Base-by-base conservation (phyloP, 2,888 invertebrate genomes). In the Acrocera orbiculus region DNA sequence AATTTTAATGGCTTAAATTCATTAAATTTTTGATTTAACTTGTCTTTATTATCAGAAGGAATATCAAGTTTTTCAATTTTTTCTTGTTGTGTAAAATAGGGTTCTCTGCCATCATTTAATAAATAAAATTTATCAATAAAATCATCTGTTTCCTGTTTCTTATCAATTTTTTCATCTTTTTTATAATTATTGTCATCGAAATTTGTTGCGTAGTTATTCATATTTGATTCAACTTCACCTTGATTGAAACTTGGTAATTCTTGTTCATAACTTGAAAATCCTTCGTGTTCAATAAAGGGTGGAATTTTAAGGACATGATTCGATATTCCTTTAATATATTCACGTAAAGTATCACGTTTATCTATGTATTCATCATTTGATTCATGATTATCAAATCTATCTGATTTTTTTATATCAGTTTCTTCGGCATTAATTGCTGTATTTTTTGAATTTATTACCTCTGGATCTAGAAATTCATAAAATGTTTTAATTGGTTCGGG, bases 291-390 rank as follows among this genome's bases (percentile, higher is more conserved):
- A n/a, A n/a, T n/a, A n/a, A n/a, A n/a, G n/a, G 22, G 22, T 3
- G 8, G 8, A 9, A 33, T 20, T 20, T 32, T 10, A 14, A 26
- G 13, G 16, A 34, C 5, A 14, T 30, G 30, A 27, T 20, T 39
- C 3, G 45, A 42, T 11, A 45, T 31, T 14, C 45, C 45, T 30
- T 45, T 45, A 4, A 44, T 45, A 13, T 41, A 44, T 19, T 45
- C 42, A 9, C 44, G 34, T 2, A 45, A 25, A 2, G 43, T 36
- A 27, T 45, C 45, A 6, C 45, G 40, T 34, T 45, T 45, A 7
- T 13, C 15, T 4, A 14, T 4, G 5, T 14, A 6, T n/a, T 24
- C n/a, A 27, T 16, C 27, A 14, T 17, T 20, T 10, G 19, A 9
- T 5, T 29, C 13, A 11, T 16, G n/a, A 6, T 3, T 14, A 11